Evolutionary conservation across 2,797 vertebrate species (phyloP), one percentile per base, ranked within the genome.

Genomic region (Thripadectes ignobilis): DNA sequence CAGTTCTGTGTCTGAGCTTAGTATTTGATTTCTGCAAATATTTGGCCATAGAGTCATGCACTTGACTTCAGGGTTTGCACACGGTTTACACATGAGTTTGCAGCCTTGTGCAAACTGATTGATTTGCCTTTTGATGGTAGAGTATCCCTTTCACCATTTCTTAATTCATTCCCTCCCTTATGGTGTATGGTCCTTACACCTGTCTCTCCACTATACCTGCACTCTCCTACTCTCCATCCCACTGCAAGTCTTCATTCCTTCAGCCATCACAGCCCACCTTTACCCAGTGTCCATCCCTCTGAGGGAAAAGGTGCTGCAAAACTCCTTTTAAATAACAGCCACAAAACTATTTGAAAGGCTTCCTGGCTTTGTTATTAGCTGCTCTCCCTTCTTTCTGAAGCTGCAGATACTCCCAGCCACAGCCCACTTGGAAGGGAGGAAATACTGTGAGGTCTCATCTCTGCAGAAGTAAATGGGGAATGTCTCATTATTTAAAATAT

Each of bases 401-500:
- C 68, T 20, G 2, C 73, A 71, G 74, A 46, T 76, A 59, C 32
- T 93, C 77, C 27, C 76, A 88, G 62, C 66, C 63, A 62, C 67
- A 74, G 55, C 45, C 30, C 0, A 1, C 12, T 7, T 67, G 36
- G 71, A 93, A 86, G 32, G 82, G 73, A 85, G 63, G 68, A 88
- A 92, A 93, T 94, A 82, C 57, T 43, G 0, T 67, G 88, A 95
- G 86, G 80, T 85, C 88, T 95, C 20, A 1, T 84, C 63, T 66
- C 61, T 48, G 84, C 63, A 80, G 57, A 91, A 87, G 55, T 74
- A 82, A 93, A 73, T 27, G 63, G 67, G 39, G 51, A 78, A 65
- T 77, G 76, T 79, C 68, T 92, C 65, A 2, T 91, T 93, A 92
- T 93, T 88, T 95, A 96, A 96, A 95, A 94, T 76, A 36, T 21